Evolutionary conservation across 1,140 invertebrate genomes (phyloP), one percentile per base, ranked within the genome.

Genomic region (Drosophila navojoa): DNA sequence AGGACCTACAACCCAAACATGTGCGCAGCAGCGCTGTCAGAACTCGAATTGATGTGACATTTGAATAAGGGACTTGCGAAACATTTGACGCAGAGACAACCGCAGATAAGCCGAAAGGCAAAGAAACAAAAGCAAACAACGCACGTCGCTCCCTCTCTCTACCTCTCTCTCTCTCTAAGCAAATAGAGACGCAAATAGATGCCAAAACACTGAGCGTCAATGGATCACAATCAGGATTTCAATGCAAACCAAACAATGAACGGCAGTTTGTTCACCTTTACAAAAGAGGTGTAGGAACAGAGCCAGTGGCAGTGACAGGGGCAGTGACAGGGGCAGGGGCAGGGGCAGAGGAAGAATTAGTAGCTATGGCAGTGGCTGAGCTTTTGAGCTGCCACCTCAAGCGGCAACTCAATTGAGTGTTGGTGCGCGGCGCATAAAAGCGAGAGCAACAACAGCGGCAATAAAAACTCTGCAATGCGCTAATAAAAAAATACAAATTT

Each of bases 221-320:
- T 73, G 55, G 76, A 81, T 81, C 75, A 63, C 42, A 64, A 68
- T 72, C 73, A 35, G 38, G 38, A 67, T 32, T 54, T 49, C 52
- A 61, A 45, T 35, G 15, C 42, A 16, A 16, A 15, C 11, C 15
- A 54, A 22, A 62, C 49, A 55, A 50, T 44, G 35, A 62, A 11
- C 10, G 53, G 62, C 64, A 81, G 82, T 87, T 87, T 87, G 63
- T 87, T 87, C 79, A 87, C 84, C 82, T 87, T 82, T 85, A 7
- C 6, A 11, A 57, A 15, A 54, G 32, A 15, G 15, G 45, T 27
- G 13, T 11, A 13, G 11, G 47, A 0, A 19, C 15, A 4, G 40
- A 15, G 13, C 11, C 40, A n/a, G 32, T 27, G 9, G n/a, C n/a
- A n/a, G n/a, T n/a, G n/a, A n/a, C n/a, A n/a, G n/a, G 4, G 25